phyloP scores from a whole-genome alignment of 2,888 invertebrate species.

The Antheraea assamensis region DNA sequence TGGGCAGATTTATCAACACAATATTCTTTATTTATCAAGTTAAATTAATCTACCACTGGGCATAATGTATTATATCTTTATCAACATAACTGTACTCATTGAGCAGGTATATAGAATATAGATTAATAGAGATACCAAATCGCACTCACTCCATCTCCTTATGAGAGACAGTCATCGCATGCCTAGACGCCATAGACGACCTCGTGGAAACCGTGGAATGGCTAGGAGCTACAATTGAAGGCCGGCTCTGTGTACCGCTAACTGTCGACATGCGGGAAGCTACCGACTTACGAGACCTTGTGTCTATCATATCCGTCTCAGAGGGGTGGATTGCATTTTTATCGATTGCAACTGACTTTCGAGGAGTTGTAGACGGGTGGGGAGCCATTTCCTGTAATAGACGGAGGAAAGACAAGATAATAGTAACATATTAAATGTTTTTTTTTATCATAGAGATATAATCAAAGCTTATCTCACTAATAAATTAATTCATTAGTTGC shows the following conservation, averaged over 20 bases:
- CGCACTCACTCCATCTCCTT: constrained; percentile 48
- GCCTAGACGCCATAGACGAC: constrained; percentile 12
- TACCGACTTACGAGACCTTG: not conserved
- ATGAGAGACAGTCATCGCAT: constrained; percentile 36
- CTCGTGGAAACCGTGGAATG: constrained; percentile 8
- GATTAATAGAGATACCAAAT: not conserved
- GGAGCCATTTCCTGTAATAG: constrained; percentile 5
- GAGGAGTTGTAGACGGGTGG: constrained; percentile 17
- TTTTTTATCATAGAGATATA: no score
- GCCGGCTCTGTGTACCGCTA: constrained; percentile 14
- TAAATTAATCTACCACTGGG: not conserved
- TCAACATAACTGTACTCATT: not conserved
- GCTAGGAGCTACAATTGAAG: constrained; percentile 16
- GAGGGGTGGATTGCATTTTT: constrained; percentile 9
- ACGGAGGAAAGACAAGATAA: not conserved
- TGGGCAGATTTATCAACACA: no score
- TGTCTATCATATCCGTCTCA: not conserved
- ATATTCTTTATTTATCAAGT: not conserved
- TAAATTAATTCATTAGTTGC: no score
- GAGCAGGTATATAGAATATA: not conserved
- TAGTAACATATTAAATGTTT: not conserved
- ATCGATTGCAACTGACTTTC: constrained; percentile 31
- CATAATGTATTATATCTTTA: not conserved
- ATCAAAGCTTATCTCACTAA: no score
- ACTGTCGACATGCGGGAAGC: constrained; percentile 26